phyloP scores from a whole-genome alignment of 1,140 invertebrate genomes.

The Eulimnadia texana region DNA sequence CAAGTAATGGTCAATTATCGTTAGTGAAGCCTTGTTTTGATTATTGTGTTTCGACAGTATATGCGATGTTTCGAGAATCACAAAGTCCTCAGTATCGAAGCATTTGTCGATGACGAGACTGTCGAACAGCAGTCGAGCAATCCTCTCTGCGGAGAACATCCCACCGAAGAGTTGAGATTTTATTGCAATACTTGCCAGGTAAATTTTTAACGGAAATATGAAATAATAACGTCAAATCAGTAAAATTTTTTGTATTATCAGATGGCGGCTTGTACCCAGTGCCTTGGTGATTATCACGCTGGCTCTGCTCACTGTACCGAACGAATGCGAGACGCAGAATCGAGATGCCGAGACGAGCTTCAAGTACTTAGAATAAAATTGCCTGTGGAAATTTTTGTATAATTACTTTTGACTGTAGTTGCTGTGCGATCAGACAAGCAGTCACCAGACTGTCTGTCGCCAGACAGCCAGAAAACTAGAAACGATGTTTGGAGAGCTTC shows the following conservation, averaged over 20 bases:
- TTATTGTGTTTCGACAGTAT: slow-evolving; percentile 31
- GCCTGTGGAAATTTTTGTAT: too few species aligned
- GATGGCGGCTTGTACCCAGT: slow-evolving; percentile 63
- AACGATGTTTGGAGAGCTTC: slow-evolving; percentile 63
- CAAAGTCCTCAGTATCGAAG: slow-evolving; percentile 73
- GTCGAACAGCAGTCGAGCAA: slow-evolving; percentile 24
- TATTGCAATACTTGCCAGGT: slow-evolving; percentile 70
- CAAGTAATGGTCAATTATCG: slow-evolving; percentile 32
- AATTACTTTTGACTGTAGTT: too few species aligned
- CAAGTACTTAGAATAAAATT: too few species aligned
- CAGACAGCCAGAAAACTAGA: slow-evolving; percentile 53
- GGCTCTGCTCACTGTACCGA: slow-evolving; percentile 64
- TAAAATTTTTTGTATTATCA: slow-evolving; percentile 19
- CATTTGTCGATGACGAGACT: slow-evolving; percentile 59
- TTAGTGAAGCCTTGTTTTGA: not conserved
- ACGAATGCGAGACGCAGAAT: slow-evolving; percentile 53
- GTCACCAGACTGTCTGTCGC: slow-evolving; percentile 55
- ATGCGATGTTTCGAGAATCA: slow-evolving; percentile 92
- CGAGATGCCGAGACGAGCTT: slow-evolving; percentile 56
- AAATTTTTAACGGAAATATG: too few species aligned
- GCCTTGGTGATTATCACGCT: slow-evolving; percentile 59
- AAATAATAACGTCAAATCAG: too few species aligned
- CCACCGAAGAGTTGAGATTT: slow-evolving; percentile 59
- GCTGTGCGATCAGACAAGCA: slow-evolving; percentile 55
- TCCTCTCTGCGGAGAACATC: slow-evolving; percentile 58